A percentile compares a stretch with the other conserved stretches of the same genome.
Conservation (phyloP, 2,888 invertebrate species). For the Drosophila gaucha region DNA sequence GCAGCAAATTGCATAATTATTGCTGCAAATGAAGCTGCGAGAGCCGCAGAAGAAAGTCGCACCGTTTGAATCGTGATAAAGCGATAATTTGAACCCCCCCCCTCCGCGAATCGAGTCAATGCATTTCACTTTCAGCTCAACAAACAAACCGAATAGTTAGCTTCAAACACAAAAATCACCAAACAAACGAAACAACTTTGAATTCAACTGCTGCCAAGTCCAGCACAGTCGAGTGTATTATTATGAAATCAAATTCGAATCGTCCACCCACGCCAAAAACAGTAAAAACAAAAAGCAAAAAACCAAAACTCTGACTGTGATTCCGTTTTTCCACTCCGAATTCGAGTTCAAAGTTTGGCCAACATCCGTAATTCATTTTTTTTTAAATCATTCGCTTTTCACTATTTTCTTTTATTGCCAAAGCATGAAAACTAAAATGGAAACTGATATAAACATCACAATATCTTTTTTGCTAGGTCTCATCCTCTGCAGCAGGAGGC, state of each 20-base stretch:
- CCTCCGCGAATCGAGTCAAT: conserved; percentile 36
- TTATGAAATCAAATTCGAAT: conserved; percentile 68
- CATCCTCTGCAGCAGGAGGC: conserved; percentile 6
- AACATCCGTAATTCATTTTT: conserved; percentile 53
- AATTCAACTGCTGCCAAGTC: conserved; percentile 34
- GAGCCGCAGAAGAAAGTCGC: conserved; percentile 68
- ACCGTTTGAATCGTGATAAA: conserved; percentile 80
- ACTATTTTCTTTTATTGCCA: conserved; percentile 51
- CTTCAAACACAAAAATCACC: neutral
- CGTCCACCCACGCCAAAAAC: conserved; percentile 63
- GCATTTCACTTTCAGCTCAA: conserved; percentile 73
- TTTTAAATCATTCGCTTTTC: conserved; percentile 65
- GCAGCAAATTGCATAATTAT: conserved; percentile 77
- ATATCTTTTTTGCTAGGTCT: conserved; percentile 23
- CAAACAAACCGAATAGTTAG: conserved; percentile 61
- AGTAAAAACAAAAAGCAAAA: neutral
- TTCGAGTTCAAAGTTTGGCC: conserved; percentile 66
- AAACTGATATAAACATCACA: conserved; percentile 60
- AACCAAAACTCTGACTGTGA: neutral
- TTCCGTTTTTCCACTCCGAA: conserved; percentile 66
- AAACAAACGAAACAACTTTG: conserved; percentile 37
- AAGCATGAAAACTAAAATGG: conserved; percentile 41
- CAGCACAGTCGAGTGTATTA: conserved; percentile 53
- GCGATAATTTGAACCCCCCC: conserved; percentile 65
- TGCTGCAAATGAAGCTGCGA: conserved; percentile 75